phyloP scores from a whole-genome alignment of 1,140 invertebrate species.

The Neocloeon triangulifer region DNA sequence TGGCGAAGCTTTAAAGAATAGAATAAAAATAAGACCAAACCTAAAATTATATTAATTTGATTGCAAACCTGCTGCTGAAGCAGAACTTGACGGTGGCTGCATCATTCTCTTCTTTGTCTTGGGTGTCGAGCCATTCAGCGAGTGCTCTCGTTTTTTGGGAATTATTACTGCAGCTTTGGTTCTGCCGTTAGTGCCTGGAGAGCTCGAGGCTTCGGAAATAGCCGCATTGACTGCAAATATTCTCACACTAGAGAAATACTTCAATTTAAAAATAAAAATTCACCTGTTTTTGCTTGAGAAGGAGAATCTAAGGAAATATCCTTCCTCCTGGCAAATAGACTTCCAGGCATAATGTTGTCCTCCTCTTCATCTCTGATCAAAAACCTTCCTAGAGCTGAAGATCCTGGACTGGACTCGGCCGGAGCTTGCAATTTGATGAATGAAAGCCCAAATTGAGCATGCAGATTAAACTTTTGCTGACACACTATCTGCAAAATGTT shows the following conservation, averaged over 20 bases:
- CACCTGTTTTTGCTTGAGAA: slow-evolving; percentile 1
- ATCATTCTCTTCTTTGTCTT: no score
- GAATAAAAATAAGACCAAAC: no score
- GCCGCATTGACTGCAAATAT: slow-evolving; percentile 16
- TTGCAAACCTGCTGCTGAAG: no score
- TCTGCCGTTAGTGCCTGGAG: no score
- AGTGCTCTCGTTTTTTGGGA: no score
- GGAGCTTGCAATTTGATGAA: slow-evolving; percentile 47
- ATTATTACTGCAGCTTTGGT: no score
- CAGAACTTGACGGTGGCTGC: no score
- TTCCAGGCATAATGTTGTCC: slow-evolving; percentile 20
- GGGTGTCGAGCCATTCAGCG: no score
- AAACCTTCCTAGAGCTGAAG: slow-evolving; percentile 27
- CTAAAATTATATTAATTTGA: no score
- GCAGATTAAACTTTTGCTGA: slow-evolving; percentile 68
- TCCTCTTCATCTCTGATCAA: slow-evolving; percentile 26
- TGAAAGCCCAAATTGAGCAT: slow-evolving; percentile 50
- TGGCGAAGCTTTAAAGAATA: no score
- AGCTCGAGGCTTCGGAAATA: slow-evolving; percentile 14
- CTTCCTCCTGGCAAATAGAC: slow-evolving; percentile 24
- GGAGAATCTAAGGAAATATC: no score
- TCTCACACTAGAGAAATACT: neutral
- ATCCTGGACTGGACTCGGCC: slow-evolving; percentile 8
- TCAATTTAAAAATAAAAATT: slow-evolving; percentile 7
- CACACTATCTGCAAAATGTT: no score